Percentiles rank a stretch among this genome's conserved stretches.
Conservation (phyloP, 2,888 invertebrate species). For the Heliconius hortense region DNA sequence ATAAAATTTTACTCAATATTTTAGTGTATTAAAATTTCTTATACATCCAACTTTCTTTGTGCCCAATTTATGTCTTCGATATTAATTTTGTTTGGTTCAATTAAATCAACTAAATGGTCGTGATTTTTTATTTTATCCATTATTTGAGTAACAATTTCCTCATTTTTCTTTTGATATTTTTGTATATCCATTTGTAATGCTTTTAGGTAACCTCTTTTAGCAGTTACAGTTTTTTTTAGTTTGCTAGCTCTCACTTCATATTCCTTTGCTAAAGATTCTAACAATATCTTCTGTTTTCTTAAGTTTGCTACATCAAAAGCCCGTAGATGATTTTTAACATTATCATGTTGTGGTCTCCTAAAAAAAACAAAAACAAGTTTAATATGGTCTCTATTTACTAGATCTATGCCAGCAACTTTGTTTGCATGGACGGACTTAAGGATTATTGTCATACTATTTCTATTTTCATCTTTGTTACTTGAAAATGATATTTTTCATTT, state of each 20-base stretch:
- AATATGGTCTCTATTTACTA: neutral
- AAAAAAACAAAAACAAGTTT: constrained; percentile 38
- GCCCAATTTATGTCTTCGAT: constrained; percentile 58
- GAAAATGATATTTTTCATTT: neutral
- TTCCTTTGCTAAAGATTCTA: constrained; percentile 68
- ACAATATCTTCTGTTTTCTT: constrained; percentile 63
- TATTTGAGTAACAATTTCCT: constrained; percentile 62
- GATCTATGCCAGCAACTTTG: neutral
- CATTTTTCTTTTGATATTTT: constrained; percentile 73
- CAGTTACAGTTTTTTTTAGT: constrained; percentile 64
- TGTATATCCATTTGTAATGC: constrained; percentile 72
- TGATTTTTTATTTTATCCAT: constrained; percentile 63
- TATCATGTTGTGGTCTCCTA: constrained; percentile 71
- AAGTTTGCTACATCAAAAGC: constrained; percentile 66
- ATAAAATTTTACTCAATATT: constrained; percentile 77
- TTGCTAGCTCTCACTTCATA: constrained; percentile 67
- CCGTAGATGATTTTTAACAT: constrained; percentile 67
- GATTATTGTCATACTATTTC: neutral
- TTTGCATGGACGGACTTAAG: too few species aligned
- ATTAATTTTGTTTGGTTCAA: constrained; percentile 50
- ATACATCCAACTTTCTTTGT: constrained; percentile 57
- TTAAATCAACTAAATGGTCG: constrained; percentile 52
- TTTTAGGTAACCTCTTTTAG: constrained; percentile 71
- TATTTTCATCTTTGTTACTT: neutral
- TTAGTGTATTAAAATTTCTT: constrained; percentile 54